These are phyloP conservation scores for Glaucidium brasilianum DNA, from an alignment of 2,113 vertebrate genomes.

Conservation along the genomic window DNA sequence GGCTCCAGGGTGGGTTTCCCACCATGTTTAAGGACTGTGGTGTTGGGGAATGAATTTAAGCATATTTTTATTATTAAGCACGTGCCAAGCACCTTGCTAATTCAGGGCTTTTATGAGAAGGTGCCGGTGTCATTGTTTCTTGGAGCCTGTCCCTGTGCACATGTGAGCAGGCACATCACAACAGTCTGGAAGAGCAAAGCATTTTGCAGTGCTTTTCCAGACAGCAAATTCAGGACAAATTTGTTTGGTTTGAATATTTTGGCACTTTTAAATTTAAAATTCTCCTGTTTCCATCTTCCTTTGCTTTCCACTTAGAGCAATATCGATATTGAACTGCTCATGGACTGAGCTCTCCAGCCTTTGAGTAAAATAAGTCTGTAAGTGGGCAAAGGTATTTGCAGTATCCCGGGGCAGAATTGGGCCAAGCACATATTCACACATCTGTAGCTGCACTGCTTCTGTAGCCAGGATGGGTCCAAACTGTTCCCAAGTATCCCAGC, in stretches of 20 bases:
- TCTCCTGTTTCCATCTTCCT: neutral
- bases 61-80: neutral
- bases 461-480: neutral
- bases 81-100: neutral
- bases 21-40: neutral
- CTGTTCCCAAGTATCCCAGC: neutral
- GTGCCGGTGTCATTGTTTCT: neutral
- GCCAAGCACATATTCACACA: neutral
- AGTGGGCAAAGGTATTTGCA: neutral
- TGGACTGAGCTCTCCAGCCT: neutral
- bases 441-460: neutral
- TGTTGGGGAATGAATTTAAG: neutral
- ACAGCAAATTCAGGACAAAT: conserved; percentile 12
- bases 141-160: neutral
- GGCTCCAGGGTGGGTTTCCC: neutral
- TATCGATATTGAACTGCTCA: neutral
- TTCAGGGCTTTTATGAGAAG: neutral
- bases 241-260: neutral
- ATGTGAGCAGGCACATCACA: neutral
- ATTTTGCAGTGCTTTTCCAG: neutral
- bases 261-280: neutral
- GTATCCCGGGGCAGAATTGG: neutral
- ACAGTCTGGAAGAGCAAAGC: conserved; percentile 9
- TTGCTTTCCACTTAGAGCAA: neutral
- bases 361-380: neutral